Evolutionary conservation across 2,888 invertebrate genomes (phyloP).

Genomic region (Amblyjoppa proteus): DNA sequence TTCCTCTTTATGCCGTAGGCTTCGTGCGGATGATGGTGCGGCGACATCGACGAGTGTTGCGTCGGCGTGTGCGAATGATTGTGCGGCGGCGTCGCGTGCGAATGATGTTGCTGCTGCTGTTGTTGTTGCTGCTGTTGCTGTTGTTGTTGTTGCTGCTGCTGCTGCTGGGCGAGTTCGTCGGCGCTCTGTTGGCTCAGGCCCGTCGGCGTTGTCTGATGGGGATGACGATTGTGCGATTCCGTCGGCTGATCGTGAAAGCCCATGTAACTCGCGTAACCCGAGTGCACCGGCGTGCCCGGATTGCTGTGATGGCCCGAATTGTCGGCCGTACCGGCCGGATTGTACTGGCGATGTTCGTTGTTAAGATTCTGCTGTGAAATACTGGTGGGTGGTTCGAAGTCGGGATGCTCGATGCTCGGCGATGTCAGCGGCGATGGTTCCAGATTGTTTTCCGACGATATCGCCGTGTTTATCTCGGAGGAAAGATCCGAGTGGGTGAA

Average conservation of each 20-base stretch:
- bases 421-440: conserved; percentile 89
- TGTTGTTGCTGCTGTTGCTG: conserved; percentile 73
- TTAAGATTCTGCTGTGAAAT: conserved; percentile 84
- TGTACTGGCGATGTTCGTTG: conserved; percentile 86
- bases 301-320: conserved; percentile 79
- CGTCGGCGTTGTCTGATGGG: conserved; percentile 81
- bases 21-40: conserved; percentile 83
- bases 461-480: conserved; percentile 92
- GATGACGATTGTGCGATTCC: conserved; percentile 77
- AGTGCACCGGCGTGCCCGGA: conserved; percentile 80
- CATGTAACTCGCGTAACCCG: conserved; percentile 82
- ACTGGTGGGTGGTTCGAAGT: conserved; percentile 91
- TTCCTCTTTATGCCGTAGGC: conserved; percentile 82
- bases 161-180: conserved; percentile 82
- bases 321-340: conserved; percentile 82
- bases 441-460: conserved; percentile 89
- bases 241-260: conserved; percentile 80
- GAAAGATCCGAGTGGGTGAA: conserved; percentile 91
- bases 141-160: conserved; percentile 81
- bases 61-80: conserved; percentile 82
- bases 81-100: conserved; percentile 83
- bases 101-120: conserved; percentile 81
- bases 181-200: conserved; percentile 78
- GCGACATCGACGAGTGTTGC: conserved; percentile 81
- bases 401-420: conserved; percentile 89